phyloP scores from a whole-genome alignment of 2,888 invertebrate genomes.

The Neoscelio sp. region DNA sequence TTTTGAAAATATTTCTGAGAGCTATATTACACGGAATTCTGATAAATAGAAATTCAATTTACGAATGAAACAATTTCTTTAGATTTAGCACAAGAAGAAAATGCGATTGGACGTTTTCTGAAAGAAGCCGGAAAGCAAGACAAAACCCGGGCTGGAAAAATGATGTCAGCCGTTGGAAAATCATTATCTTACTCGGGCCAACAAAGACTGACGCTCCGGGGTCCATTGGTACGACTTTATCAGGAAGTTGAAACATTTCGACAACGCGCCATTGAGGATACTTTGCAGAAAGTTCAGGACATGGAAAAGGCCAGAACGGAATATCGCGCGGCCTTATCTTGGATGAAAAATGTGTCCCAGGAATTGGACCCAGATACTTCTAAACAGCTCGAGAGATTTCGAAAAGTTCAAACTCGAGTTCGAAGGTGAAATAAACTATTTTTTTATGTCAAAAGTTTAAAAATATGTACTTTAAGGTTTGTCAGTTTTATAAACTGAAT shows the following conservation, averaged over 20 bases:
- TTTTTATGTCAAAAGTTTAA: no score
- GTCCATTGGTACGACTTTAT: slow-evolving; percentile 94
- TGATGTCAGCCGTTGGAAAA: slow-evolving; percentile 93
- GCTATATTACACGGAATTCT: no score
- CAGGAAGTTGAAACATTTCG: slow-evolving; percentile 99
- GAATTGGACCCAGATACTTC: slow-evolving; percentile 98
- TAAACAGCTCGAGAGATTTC: slow-evolving; percentile 96
- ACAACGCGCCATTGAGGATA: slow-evolving; percentile 96
- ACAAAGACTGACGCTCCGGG: slow-evolving; percentile 93
- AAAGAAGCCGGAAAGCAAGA: slow-evolving; percentile 96
- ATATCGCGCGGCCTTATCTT: slow-evolving; percentile 96
- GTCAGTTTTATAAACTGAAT: no score
- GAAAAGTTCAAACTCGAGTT: slow-evolving; percentile 94
- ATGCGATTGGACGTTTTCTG: slow-evolving; percentile 96
- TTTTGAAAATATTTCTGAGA: no score
- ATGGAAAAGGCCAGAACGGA: slow-evolving; percentile 98
- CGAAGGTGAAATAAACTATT: no score
- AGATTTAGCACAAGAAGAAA: slow-evolving; percentile 97
- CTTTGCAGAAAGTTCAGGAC: slow-evolving; percentile 93
- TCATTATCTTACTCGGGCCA: slow-evolving; percentile 95
- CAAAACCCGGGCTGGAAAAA: slow-evolving; percentile 92
- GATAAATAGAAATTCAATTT: no score
- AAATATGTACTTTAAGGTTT: no score
- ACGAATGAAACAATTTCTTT: no score
- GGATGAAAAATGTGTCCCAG: slow-evolving; percentile 99